Conservation (phyloP, 30 jellyfish, hydroid and myxozoan genomes). For the Aurelia aurita region DNA sequence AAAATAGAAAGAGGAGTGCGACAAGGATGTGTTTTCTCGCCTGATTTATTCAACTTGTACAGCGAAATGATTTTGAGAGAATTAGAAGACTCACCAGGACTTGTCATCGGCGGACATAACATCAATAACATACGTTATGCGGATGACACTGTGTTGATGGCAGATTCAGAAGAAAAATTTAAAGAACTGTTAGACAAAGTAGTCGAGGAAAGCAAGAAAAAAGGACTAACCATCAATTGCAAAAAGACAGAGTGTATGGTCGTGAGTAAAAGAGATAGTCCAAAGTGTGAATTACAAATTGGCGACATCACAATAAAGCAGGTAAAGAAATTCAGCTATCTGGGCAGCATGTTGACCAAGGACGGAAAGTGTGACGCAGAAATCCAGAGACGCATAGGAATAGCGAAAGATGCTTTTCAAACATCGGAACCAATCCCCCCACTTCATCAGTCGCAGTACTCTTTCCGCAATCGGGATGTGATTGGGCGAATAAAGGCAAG, state of each 20-base stretch:
- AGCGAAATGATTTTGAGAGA: conserved; percentile 22
- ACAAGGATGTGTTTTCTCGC: conserved; percentile 51
- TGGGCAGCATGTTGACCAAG: background rate
- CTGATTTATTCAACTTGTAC: conserved; percentile 13
- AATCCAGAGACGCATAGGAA: background rate
- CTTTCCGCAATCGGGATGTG: too few species aligned
- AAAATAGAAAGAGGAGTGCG: conserved; percentile 42
- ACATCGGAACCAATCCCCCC: too few species aligned
- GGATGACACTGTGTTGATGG: conserved; percentile 33
- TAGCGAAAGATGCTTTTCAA: too few species aligned
- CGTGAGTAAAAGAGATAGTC: background rate
- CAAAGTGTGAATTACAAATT: background rate
- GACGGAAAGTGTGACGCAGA: conserved; percentile 6
- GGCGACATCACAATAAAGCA: background rate
- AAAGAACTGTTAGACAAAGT: conserved; percentile 23
- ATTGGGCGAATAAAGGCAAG: too few species aligned
- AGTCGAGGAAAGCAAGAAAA: conserved; percentile 15
- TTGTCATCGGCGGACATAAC: conserved; percentile 13
- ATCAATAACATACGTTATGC: conserved; percentile 33
- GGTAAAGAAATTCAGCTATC: background rate
- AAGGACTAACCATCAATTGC: conserved; percentile 24
- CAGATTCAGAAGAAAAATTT: conserved; percentile 31
- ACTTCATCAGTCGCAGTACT: too few species aligned
- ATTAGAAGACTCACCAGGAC: conserved; percentile 12
- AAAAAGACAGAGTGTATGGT: conserved; percentile 18